Evolutionary conservation across 2,888 invertebrate genomes (phyloP), one percentile per base, ranked within the genome.

Genomic region (Sphinx pinastri): DNA sequence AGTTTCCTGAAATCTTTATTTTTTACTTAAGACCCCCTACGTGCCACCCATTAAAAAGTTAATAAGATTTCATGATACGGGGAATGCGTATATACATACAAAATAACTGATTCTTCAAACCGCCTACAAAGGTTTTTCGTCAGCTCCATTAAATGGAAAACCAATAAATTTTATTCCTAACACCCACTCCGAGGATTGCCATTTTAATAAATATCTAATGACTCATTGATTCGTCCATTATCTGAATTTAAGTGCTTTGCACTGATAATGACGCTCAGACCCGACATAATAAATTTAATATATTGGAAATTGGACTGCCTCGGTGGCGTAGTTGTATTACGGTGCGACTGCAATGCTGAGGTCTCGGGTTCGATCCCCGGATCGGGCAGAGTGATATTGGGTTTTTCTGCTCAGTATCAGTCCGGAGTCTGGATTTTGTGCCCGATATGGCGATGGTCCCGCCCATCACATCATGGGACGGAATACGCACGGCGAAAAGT

Each of bases 141-240:
- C 16, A 68, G n/a, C 16, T 60, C 38, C 16, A 60, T 68, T 59
- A 60, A 68, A 51, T 51, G n/a, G 14, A 16, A 38, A 45, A 16
- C 31, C 51, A 59, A 58, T 68, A 52, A 68, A 38, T 60, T 58
- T 68, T 38, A 59, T 38, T n/a, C 16, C n/a, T 52, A 68, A 68
- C 52, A 19, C 4, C 13, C 59, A 59, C 59, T 68, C 49, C 47
- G 51, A 68, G 31, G 52, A 59, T 45, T 38, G 13, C 16, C n/a
- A 59, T 68, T 68, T 52, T 52, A 68, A 59, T 68, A 52, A 60
- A 59, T 31, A 59, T 45, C 51, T 59, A 68, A 68, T 68, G 16
- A 68, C 16, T 45, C 59, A 68, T 68, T 68, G 16, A 52, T 16
- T 52, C 51, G 3, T 52, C 68, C 10, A 52, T 68, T 52, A 49